Evolutionary conservation across 2,888 invertebrate species (phyloP), one percentile per base, ranked within the genome.

Genomic region (Acleris cristana): DNA sequence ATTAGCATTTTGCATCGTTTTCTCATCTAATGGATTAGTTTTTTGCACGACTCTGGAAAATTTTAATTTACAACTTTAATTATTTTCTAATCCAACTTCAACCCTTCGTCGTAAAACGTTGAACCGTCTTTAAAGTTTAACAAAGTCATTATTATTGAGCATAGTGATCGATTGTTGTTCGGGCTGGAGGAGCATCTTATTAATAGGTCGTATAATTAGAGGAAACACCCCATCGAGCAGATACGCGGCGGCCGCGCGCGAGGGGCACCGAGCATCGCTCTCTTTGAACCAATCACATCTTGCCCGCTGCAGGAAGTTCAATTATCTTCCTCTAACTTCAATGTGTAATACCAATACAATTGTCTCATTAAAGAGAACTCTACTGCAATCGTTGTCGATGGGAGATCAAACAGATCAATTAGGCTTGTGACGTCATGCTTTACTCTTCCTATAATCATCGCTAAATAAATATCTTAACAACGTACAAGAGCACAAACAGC

Each of bases 181-280:
- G 73, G 73, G 71, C 73, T 71, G 70, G 70, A 64, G 64, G 68
- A 76, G 77, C 77, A 76, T 84, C 84, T 87, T 90, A 90, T 90
- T 91, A 92, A 91, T 91, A 90, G 89, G 80, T 82, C 85, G 83
- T 87, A 86, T 91, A 92, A 92, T 92, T 90, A 90, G 85, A 92
- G 91, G 92, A 92, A 91, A 86, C 86, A 88, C 85, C 86, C 87
- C 86, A 90, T 91, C 88, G 86, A 85, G 81, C 78, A 81, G 58
- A 54, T 62, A 63, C 57, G 14, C 40, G 52, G 65, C 62, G 63
- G 57, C 80, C 80, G 81, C 78, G 76, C 68, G 85, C 86, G 89
- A 88, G 89, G 90, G 88, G 84, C 85, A 80, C 84, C 83, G 83
- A 82, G 71, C 76, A 77, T 70, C 77, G 79, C 76, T 79, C 81